Percentiles rank a stretch among this genome's conserved stretches.
Conservation (phyloP, 1,140 invertebrate genomes). For the Camponotus floridanus region DNA sequence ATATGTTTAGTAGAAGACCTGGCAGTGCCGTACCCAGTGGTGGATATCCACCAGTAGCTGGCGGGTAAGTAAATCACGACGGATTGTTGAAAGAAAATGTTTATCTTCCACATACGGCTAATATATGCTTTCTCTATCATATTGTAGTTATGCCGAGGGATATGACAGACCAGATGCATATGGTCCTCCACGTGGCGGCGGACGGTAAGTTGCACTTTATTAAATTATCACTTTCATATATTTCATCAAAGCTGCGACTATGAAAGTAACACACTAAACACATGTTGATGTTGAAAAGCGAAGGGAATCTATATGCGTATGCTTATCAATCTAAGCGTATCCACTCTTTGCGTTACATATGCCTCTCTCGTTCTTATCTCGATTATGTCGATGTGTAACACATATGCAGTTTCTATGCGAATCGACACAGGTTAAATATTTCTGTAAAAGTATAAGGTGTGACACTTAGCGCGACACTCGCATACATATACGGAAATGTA, state of each 20-base stretch:
- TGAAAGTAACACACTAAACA: slow-evolving; percentile 57
- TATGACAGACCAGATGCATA: slow-evolving; percentile 85
- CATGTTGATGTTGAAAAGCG: slow-evolving; percentile 74
- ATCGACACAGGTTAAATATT: slow-evolving; percentile 74
- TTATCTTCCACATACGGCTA: not conserved
- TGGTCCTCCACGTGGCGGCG: slow-evolving; percentile 82
- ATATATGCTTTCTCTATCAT: not conserved
- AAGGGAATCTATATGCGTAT: slow-evolving; percentile 74
- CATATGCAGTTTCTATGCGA: slow-evolving; percentile 66
- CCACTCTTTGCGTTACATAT: slow-evolving; percentile 71
- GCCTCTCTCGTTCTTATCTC: slow-evolving; percentile 55
- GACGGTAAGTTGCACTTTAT: slow-evolving; percentile 82
- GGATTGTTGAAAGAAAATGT: not conserved
- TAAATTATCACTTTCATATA: slow-evolving; percentile 38
- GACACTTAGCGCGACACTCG: slow-evolving; percentile 75
- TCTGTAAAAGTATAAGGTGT: slow-evolving; percentile 85
- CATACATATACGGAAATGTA: slow-evolving; percentile 29
- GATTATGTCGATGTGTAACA: slow-evolving; percentile 41
- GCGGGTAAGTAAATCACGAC: slow-evolving; percentile 79
- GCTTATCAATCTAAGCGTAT: slow-evolving; percentile 65
- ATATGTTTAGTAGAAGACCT: slow-evolving; percentile 85
- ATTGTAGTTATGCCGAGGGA: slow-evolving; percentile 82
- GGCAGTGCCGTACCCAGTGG: slow-evolving; percentile 83
- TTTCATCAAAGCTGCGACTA: slow-evolving; percentile 73
- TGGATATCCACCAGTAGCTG: slow-evolving; percentile 83